phyloP scores from a whole-genome alignment of 2,797 vertebrate species.

The Lates japonicus region DNA sequence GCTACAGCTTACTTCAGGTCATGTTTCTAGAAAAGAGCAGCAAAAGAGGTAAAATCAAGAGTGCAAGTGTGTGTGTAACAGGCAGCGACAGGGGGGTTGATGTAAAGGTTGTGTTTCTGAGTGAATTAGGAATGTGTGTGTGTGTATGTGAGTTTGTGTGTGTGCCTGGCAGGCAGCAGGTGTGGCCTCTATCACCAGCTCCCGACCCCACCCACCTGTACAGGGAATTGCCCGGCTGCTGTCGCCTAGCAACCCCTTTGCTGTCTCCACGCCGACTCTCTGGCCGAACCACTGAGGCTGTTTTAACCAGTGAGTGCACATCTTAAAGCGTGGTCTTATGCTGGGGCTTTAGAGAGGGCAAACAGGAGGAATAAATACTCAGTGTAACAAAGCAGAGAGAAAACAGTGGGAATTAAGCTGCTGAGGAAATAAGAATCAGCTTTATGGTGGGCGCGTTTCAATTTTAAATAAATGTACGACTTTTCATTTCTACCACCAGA shows the following conservation, averaged over 20 bases:
- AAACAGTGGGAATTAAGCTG: background rate
- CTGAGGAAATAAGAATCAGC: background rate
- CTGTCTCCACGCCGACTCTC: conserved; percentile 61
- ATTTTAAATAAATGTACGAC: background rate
- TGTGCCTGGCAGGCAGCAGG: conserved; percentile 61
- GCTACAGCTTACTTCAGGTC: conserved; percentile 33
- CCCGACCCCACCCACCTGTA: conserved; percentile 71
- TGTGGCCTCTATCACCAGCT: conserved; percentile 68
- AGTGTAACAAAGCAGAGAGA: background rate
- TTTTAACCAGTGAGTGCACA: conserved; percentile 54
- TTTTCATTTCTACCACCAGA: background rate
- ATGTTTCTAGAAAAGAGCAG: conserved; percentile 53
- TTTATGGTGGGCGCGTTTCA: background rate
- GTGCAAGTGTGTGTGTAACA: conserved; percentile 39
- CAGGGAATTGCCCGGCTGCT: conserved; percentile 72
- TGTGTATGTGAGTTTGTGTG: conserved; percentile 33
- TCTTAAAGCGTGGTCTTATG: conserved; percentile 7
- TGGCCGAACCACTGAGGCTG: conserved; percentile 52
- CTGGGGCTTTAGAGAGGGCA: conserved; percentile 30
- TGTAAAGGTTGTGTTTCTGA: conserved; percentile 49
- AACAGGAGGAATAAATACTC: conserved; percentile 1
- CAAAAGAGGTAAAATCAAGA: conserved; percentile 40
- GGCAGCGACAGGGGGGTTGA: conserved; percentile 38
- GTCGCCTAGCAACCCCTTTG: conserved; percentile 77
- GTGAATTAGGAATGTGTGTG: conserved; percentile 32